Percentiles rank a stretch among this genome's conserved stretches.
Conservation (phyloP, 2,888 invertebrate genomes). For the Cactoblastis cactorum region DNA sequence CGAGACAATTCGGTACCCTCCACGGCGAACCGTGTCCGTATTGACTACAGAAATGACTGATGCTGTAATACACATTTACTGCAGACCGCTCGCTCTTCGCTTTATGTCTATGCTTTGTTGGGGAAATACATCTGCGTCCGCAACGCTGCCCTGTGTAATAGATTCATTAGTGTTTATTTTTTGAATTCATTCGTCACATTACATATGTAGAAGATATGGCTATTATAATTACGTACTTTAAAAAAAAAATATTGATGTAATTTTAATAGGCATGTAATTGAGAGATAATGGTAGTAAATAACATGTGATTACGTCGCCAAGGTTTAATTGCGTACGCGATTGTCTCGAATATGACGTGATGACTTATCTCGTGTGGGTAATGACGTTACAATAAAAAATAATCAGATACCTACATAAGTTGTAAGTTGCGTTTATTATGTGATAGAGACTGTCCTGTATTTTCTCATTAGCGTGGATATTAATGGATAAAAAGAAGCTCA, state of each 20-base stretch:
- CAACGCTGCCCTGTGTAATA: slow-evolving; percentile 25
- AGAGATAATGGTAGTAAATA: not conserved
- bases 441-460: too few relatives aligned
- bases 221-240: not conserved
- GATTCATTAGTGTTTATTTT: not conserved
- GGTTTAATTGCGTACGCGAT: not conserved
- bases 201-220: not conserved
- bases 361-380: not conserved
- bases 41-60: slow-evolving; percentile 32
- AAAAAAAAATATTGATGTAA: not conserved
- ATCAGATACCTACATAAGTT: not conserved
- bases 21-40: slow-evolving; percentile 30
- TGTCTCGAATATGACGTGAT: not conserved
- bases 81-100: slow-evolving; percentile 28
- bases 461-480: too few relatives aligned
- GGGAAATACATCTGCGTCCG: slow-evolving; percentile 22
- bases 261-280: not conserved
- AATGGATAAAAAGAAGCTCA: too few relatives aligned
- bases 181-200: not conserved
- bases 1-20: slow-evolving; percentile 37
- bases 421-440: not conserved
- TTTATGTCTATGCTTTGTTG: slow-evolving; percentile 31
- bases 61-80: slow-evolving; percentile 38
- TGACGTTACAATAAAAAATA: not conserved
- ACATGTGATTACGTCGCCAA: not conserved